Conservation (phyloP, 2,797 vertebrate genomes). For the Chloroceryle amazona region DNA sequence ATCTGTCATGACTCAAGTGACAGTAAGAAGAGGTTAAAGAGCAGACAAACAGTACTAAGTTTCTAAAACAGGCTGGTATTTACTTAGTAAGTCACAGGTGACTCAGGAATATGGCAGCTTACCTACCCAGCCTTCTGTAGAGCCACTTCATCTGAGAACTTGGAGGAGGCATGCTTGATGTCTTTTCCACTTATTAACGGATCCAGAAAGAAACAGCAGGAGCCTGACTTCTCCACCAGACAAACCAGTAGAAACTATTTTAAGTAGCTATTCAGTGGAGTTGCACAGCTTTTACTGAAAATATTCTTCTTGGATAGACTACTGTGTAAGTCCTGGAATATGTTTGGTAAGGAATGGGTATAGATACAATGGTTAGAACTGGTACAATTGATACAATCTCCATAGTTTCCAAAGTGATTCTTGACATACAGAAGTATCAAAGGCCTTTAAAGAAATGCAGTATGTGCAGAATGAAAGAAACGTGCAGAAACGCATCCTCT, state of each 20-base stretch:
- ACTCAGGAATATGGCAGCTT: slow-evolving; percentile 2
- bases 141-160: background rate
- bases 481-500: background rate
- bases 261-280: background rate
- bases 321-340: background rate
- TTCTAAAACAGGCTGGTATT: background rate
- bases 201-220: background rate
- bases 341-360: background rate
- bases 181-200: background rate
- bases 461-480: background rate
- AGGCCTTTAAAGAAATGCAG: background rate
- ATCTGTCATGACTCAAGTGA: background rate
- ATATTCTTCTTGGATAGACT: background rate
- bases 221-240: background rate
- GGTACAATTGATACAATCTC: background rate
- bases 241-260: background rate
- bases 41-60: background rate
- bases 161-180: background rate
- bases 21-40: background rate
- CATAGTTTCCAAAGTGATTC: background rate
- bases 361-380: background rate
- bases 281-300: background rate
- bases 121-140: background rate
- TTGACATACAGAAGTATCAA: background rate
- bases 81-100: background rate